Base-by-base conservation (phyloP, 2,888 invertebrate genomes). In the Anthrax anthrax region DNA sequence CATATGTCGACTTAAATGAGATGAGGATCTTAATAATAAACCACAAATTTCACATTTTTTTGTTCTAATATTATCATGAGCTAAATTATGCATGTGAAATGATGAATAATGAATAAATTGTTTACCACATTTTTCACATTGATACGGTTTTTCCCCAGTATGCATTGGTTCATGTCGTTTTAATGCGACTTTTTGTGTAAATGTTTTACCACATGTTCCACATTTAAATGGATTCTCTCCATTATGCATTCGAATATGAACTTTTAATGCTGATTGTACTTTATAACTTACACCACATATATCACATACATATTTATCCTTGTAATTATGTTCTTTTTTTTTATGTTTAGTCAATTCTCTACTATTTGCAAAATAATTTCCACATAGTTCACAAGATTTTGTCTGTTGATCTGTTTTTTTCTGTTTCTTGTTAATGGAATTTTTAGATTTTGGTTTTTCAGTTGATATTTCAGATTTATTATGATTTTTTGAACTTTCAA, bases 181-280 rank as follows among this genome's bases (percentile, higher is more conserved):
- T 16, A 75, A 59, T 2, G 72, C 71, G 13, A 67, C 69, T 57
- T 74, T 75, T 55, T 74, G 74, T 3, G 73, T 74, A 54, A 75
- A 76, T 34, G 67, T 64, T 55, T 75, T 75, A 5, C 67, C 62
- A 55, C 75, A 76, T 48, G 65, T 61, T 14, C 59, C 57, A 56
- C 75, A 76, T 19, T 65, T 63, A 51, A 66, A 70, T 18, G 71
- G 70, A 60, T 67, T 67, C 19, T 67, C 60, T 19, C 71, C 71
- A 50, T 70, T 69, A 52, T 75, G 73, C 64, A 72, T 65, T 18
- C 69, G 71, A 18, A 72, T 60, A 51, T 75, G 74, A 43, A 71
- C 61, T 49, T 70, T 65, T 44, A 75, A 58, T 1, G 71, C 71
- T 39, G 62, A 58, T 52, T 71, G 70, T 46, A 70, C 69, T 53